These are phyloP conservation scores for Copsychus sechellarum DNA, from an alignment of 2,113 vertebrate genomes.

Conservation along the genomic window DNA sequence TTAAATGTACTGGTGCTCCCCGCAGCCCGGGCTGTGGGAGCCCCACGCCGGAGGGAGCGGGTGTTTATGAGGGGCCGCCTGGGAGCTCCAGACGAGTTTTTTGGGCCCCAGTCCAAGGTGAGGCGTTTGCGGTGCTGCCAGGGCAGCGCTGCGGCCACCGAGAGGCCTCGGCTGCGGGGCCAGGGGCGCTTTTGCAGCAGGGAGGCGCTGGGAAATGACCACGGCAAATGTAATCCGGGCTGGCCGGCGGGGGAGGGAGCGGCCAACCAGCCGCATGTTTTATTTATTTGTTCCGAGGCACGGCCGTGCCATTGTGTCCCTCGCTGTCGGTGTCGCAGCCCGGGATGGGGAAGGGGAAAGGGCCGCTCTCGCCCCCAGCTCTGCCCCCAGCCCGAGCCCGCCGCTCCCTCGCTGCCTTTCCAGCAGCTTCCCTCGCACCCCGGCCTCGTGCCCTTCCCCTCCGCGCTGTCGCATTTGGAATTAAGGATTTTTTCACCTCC, in stretches of 20 bases:
- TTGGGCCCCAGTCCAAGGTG: constrained; percentile 17
- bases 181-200: constrained; percentile 47
- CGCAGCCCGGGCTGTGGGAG: constrained; percentile 24
- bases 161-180: constrained; percentile 66
- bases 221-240: constrained; percentile 77
- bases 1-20: constrained; percentile 67
- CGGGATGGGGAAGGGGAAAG: no score
- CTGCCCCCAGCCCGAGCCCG: no score
- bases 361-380: no score
- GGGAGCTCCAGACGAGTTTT: neutral
- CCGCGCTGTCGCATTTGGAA: neutral
- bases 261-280: constrained; percentile 75
- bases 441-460: neutral
- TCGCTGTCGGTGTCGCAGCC: no score
- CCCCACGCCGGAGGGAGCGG: constrained; percentile 34
- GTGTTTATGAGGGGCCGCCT: constrained; percentile 58
- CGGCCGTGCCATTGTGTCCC: constrained; percentile 75
- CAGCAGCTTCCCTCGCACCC: neutral
- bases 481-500: neutral
- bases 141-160: constrained; percentile 63
- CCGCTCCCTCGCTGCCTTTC: neutral
- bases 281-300: constrained; percentile 82
- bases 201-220: constrained; percentile 79
- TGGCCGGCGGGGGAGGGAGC: constrained; percentile 29
- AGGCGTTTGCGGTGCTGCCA: constrained; percentile 61